phyloP scores from a whole-genome alignment of 2,797 vertebrate species.

The Typhlichthys eigenmanni region DNA sequence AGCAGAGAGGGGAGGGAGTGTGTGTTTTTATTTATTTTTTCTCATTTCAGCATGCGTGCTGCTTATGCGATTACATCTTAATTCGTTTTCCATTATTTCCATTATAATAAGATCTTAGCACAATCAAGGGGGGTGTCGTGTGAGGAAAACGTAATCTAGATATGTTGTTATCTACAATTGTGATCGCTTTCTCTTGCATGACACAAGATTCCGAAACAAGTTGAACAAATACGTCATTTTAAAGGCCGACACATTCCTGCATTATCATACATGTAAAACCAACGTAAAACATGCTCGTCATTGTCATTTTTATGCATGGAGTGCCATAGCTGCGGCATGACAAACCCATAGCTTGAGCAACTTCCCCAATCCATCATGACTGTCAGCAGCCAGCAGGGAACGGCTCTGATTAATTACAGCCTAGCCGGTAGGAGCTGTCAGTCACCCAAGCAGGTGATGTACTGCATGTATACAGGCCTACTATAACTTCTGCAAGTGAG shows the following conservation, averaged over 20 bases:
- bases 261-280: constrained; percentile 57
- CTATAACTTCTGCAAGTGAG: constrained; percentile 55
- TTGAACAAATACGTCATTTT: constrained; percentile 47
- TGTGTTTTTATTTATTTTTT: constrained; percentile 22
- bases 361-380: constrained; percentile 72
- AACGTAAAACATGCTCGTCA: constrained; percentile 52
- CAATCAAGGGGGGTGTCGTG: constrained; percentile 33
- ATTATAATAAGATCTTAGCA: constrained; percentile 48
- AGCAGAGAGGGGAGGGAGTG: neutral
- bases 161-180: constrained; percentile 1
- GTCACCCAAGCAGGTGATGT: constrained; percentile 55
- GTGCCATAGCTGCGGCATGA: constrained; percentile 64
- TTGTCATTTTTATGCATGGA: constrained; percentile 57
- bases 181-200: constrained; percentile 17
- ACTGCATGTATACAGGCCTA: constrained; percentile 27
- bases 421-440: constrained; percentile 64
- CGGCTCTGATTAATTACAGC: constrained; percentile 75
- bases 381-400: constrained; percentile 68
- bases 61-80: constrained; percentile 35
- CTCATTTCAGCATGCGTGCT: constrained; percentile 14
- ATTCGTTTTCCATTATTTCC: constrained; percentile 44
- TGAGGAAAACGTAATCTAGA: constrained; percentile 40
- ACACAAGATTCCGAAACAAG: constrained; percentile 31
- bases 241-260: constrained; percentile 55
- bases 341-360: constrained; percentile 70